Conservation (phyloP, 2,888 invertebrate species). For the Cataglyphis rosenhaueri region DNA sequence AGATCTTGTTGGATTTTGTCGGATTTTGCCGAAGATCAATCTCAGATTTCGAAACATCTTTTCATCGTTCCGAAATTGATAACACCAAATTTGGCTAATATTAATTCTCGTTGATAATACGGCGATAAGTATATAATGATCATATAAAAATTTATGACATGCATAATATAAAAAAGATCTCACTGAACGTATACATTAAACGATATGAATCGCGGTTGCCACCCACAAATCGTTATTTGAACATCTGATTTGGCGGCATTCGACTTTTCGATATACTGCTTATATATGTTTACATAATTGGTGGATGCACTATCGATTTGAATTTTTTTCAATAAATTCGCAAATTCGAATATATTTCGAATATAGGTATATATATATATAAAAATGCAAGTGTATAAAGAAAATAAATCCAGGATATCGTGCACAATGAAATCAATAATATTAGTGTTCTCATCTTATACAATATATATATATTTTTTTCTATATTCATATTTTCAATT, state of each 20-base stretch:
- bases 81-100: constrained; percentile 3
- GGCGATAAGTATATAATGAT: constrained; percentile 44
- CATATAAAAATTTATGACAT: constrained; percentile 68
- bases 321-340: neutral
- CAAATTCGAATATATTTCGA: constrained; percentile 4
- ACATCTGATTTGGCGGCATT: constrained; percentile 63
- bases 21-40: constrained; percentile 59
- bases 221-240: constrained; percentile 67
- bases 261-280: constrained; percentile 62
- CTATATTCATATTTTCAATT: constrained; percentile 35
- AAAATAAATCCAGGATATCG: neutral
- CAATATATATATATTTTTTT: constrained; percentile 51
- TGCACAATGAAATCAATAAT: constrained; percentile 5
- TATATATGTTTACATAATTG: constrained; percentile 21
- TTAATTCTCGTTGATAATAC: neutral
- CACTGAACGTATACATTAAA: constrained; percentile 58
- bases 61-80: neutral
- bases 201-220: constrained; percentile 59
- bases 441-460: constrained; percentile 31
- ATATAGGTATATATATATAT: neutral
- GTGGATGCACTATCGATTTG: neutral
- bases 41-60: constrained; percentile 74
- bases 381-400: neutral
- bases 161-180: constrained; percentile 71
- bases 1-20: constrained; percentile 54